These are phyloP conservation scores for Apis laboriosa DNA, from an alignment of 1,140 invertebrate genomes.

Conservation along the genomic window DNA sequence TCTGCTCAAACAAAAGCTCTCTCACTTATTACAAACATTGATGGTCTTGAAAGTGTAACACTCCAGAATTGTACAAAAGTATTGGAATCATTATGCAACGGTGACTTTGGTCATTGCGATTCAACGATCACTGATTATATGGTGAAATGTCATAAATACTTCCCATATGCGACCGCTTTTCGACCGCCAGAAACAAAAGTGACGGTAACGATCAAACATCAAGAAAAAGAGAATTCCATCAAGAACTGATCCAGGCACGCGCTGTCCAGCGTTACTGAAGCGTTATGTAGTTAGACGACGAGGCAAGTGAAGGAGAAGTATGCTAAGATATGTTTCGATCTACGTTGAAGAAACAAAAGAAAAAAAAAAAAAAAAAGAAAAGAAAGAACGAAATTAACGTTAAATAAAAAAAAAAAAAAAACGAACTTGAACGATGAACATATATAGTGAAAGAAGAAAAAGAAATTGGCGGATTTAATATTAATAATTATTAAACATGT, in stretches of 20 bases:
- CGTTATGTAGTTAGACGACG: conserved; percentile 61
- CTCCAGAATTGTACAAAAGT: conserved; percentile 88
- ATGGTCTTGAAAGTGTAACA: conserved; percentile 82
- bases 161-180: conserved; percentile 88
- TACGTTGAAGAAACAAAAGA: conserved; percentile 17
- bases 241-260: conserved; percentile 78
- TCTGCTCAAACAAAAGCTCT: conserved; percentile 84
- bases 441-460: conserved; percentile 26
- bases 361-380: not conserved
- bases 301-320: conserved; percentile 51
- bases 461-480: conserved; percentile 57
- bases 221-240: conserved; percentile 78
- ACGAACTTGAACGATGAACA: conserved; percentile 27
- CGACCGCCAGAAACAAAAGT: conserved; percentile 77
- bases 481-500: conserved; percentile 49
- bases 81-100: conserved; percentile 87
- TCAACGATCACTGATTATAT: conserved; percentile 86
- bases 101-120: conserved; percentile 89
- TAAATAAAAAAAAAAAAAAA: not conserved
- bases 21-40: conserved; percentile 83
- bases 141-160: conserved; percentile 86
- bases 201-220: conserved; percentile 67
- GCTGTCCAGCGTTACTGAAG: conserved; percentile 52
- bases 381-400: not conserved
- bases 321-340: conserved; percentile 22